Conservation (phyloP, 2,888 invertebrate species). For the Helicoverpa assulta region DNA sequence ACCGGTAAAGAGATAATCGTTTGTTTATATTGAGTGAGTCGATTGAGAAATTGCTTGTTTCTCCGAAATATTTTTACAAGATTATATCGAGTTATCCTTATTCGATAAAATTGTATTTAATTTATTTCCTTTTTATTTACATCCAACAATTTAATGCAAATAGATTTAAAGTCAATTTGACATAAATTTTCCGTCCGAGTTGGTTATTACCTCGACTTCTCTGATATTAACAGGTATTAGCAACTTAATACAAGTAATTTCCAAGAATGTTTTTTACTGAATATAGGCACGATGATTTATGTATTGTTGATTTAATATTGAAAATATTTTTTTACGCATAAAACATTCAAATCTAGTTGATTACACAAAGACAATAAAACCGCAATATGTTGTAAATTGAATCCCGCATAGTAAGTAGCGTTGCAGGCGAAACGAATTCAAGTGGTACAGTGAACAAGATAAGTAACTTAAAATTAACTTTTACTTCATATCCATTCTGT, state of each 20-base stretch:
- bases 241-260: neutral
- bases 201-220: neutral
- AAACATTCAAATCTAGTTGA: neutral
- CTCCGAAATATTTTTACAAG: neutral
- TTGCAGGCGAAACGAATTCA: neutral
- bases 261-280: neutral
- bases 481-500: neutral
- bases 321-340: too few species aligned
- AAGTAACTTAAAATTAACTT: neutral
- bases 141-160: neutral
- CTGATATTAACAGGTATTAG: neutral
- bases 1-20: too few species aligned
- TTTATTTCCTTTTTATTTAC: neutral
- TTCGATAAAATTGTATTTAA: neutral
- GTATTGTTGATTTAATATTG: neutral
- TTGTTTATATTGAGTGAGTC: neutral
- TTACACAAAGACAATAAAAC: neutral
- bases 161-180: neutral
- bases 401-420: neutral
- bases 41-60: neutral
- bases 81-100: too few species aligned
- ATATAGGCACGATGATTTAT: too few species aligned
- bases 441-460: slow-evolving; percentile 2
- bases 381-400: neutral
- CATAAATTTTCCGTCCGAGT: neutral